These are phyloP conservation scores for Hyles lineata DNA, from an alignment of 2,888 invertebrate genomes.

Conservation along the genomic window DNA sequence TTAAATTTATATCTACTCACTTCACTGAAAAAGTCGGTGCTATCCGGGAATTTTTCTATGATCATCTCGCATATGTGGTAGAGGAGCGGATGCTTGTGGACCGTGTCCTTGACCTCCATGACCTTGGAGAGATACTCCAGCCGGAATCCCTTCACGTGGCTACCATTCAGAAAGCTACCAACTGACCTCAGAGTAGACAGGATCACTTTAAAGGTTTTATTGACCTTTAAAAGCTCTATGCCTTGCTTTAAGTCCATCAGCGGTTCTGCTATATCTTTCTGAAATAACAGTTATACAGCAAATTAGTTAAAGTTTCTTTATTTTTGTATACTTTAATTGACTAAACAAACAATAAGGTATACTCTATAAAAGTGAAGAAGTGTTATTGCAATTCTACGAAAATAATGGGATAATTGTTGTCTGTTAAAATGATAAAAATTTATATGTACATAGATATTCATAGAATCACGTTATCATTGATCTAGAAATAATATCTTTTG, in stretches of 20 bases:
- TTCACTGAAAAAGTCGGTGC: constrained; percentile 98
- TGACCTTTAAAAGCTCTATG: constrained; percentile 94
- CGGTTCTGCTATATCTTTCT: constrained; percentile 98
- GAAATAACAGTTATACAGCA: constrained; percentile 41
- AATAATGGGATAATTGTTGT: no score
- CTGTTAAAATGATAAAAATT: no score
- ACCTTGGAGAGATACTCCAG: constrained; percentile 98
- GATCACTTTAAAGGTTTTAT: constrained; percentile 97
- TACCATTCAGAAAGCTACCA: constrained; percentile 98
- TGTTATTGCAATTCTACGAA: no score
- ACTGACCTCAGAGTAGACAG: constrained; percentile 96
- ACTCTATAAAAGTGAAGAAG: no score
- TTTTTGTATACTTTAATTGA: no score
- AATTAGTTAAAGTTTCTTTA: not conserved
- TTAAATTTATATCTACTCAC: constrained; percentile 72
- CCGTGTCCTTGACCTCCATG: constrained; percentile 99
- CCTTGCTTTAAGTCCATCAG: constrained; percentile 99
- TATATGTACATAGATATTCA: no score
- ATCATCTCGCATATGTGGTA: constrained; percentile 99
- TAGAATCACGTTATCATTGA: no score
- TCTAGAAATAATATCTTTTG: not conserved
- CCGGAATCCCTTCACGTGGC: constrained; percentile 97
- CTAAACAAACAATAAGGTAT: no score
- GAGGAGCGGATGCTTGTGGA: constrained; percentile 98
- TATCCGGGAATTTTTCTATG: constrained; percentile 97